Evolutionary conservation across 2,888 invertebrate species (phyloP), one percentile per base, ranked within the genome.

Genomic region (Cephus nigrinus): DNA sequence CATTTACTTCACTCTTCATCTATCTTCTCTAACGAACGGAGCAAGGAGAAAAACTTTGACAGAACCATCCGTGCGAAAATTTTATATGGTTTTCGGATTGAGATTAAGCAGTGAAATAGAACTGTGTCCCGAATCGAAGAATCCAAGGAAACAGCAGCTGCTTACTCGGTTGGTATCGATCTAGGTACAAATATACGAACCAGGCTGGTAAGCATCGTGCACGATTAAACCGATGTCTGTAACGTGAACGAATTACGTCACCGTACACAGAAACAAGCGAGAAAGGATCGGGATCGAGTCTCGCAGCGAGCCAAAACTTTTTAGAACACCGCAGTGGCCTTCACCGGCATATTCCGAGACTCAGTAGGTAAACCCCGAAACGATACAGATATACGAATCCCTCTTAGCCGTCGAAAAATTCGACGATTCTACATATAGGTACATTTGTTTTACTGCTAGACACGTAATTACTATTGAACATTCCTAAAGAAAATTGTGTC

Each of bases 241-340:
- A 55, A 23, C 9, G 55, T 55, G 40, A 23, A 15, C 40, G 40
- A 40, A 23, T 55, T 23, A 23, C 55, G 55, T 55, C 55, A 55
- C 55, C 2, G 23, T 55, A 9, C 23, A 23, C 23, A 11, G 71
- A 71, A 30, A 71, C 31, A 71, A 33, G 30, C 31, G 71, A 71
- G 71, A 23, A 71, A 32, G 33, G 71, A 32, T 69, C n/a, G 71
- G 12, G 15, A 69, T 74, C 74, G 23, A n/a, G 74, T 74, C 36
- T 35, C 11, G 11, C 71, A 74, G 74, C 78, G 77, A 80, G 74
- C 69, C 71, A 71, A 33, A 71, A 71, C 9, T 74, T 74, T 32
- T 74, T 33, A 74, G 12, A 34, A 34, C 72, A 74, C 79, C 80
- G 82, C 81, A 80, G 78, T 81, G 82, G 79, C 82, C 82, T 82